Conservation (phyloP, 2,888 invertebrate genomes). For the Meganola albula region DNA sequence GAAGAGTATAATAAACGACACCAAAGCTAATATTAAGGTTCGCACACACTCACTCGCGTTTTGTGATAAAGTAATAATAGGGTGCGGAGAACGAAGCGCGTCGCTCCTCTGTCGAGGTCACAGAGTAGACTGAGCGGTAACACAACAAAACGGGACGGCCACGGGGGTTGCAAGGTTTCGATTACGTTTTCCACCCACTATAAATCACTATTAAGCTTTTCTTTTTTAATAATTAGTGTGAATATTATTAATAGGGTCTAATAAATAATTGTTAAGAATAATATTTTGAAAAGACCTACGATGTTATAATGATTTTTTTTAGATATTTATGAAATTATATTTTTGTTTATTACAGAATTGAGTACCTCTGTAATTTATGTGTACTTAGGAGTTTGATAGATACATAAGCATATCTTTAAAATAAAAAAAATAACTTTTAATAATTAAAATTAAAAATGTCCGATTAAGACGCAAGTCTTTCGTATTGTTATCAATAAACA, state of each 20-base stretch:
- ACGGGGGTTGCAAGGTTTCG: constrained; percentile 50
- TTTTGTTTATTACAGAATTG: too few relatives aligned
- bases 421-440: constrained; percentile 4
- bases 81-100: constrained; percentile 27
- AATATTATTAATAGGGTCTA: too few relatives aligned
- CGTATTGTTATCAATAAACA: too few relatives aligned
- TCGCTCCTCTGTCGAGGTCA: constrained; percentile 42
- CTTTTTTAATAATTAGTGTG: too few relatives aligned
- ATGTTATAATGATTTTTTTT: too few relatives aligned
- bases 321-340: too few relatives aligned
- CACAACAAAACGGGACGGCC: constrained; percentile 42
- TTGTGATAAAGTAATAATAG: constrained; percentile 39
- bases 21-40: constrained; percentile 46
- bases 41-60: constrained; percentile 63
- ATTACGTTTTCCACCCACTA: constrained; percentile 33
- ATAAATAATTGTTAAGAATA: too few relatives aligned
- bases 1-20: constrained; percentile 41
- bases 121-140: constrained; percentile 55
- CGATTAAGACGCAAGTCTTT: too few relatives aligned
- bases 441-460: neutral
- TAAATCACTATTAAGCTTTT: constrained; percentile 20
- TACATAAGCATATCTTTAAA: too few relatives aligned
- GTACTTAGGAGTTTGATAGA: too few relatives aligned
- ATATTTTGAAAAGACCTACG: too few relatives aligned
- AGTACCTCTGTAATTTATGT: too few relatives aligned